Base-by-base conservation (phyloP, 2,797 vertebrate genomes). In the Crocidura indochinensis region DNA sequence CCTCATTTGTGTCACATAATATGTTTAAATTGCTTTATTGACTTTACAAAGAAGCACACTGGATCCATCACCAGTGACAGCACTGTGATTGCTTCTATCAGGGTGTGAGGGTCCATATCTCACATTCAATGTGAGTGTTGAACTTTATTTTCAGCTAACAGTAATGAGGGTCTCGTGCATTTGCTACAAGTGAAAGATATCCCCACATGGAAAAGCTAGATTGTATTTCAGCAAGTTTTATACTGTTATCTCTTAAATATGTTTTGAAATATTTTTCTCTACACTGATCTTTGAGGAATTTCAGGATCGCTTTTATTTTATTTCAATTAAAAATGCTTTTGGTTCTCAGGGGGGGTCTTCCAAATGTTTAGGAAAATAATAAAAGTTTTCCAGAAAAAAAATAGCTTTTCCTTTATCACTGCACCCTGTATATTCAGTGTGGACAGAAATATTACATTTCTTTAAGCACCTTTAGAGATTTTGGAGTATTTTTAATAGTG, bases 31-130 rank as follows among this genome's bases (percentile, higher is more conserved):
- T 80, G 67, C 84, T 71, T 73, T 92, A 86, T 76, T 2, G 27
- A 84, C 51, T 95, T 84, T 20, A 69, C n/a, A 73, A 62, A 88
- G 77, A 92, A 90, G 80, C 68, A 15, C 38, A 44, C n/a, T 68
- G 31, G 71, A 38, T 85, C 26, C 15, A 51, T 75, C 77, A 31
- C 27, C 4, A 10, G 68, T 77, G 76, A 78, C 71, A 80, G 44
- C 19, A 8, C 31, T 56, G 27, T 80, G 72, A 92, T 73, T 71
- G 68, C 47, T 51, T 90, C 79, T 38, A 8, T 44, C 47, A 24
- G 10, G 49, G 22, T 19, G n/a, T 47, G 44, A 75, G 56, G 29
- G 31, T 38, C 73, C 24, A 2, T 53, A 47, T 71, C 87, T 87
- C 67, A 81, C 49, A 80, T 67, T 80, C 90, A 87, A 0, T 60